These are phyloP conservation scores for Oncopeltus fasciatus DNA, from an alignment of 1,140 invertebrate genomes.

Conservation along the genomic window DNA sequence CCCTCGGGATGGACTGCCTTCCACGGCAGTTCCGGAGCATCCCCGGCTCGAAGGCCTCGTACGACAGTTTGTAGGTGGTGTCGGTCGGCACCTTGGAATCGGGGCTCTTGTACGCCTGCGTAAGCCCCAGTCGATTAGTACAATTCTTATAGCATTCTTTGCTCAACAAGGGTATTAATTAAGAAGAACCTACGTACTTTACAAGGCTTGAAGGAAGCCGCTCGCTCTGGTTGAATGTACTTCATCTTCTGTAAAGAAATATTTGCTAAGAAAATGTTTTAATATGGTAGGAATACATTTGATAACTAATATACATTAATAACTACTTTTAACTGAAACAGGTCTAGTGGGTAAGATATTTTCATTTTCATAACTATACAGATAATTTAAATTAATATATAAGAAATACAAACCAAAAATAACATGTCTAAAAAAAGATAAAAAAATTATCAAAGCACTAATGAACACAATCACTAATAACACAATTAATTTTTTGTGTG, in stretches of 20 bases:
- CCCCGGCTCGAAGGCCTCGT: constrained; percentile 20
- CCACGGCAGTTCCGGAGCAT: constrained; percentile 18
- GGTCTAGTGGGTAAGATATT: no score
- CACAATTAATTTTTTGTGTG: no score
- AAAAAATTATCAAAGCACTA: no score
- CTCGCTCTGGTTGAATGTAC: constrained; percentile 18
- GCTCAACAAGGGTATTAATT: neutral
- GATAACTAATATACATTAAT: no score
- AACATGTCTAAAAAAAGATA: no score
- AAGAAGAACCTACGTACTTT: neutral
- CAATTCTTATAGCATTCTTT: neutral
- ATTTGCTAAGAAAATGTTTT: no score
- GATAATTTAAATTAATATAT: no score
- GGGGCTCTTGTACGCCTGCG: constrained; percentile 17
- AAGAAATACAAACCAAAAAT: no score
- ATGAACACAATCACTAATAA: no score
- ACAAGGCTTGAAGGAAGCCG: constrained; percentile 16
- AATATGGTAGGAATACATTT: no score
- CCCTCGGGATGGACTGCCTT: constrained; percentile 14
- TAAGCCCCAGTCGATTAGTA: neutral
- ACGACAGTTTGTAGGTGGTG: constrained; percentile 22
- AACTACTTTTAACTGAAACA: no score
- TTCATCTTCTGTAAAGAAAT: constrained; percentile 19
- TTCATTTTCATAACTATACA: no score
- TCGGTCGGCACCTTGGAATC: constrained; percentile 18